These are phyloP conservation scores for Agrochola macilenta DNA, from an alignment of 2,888 invertebrate genomes.

Conservation along the genomic window DNA sequence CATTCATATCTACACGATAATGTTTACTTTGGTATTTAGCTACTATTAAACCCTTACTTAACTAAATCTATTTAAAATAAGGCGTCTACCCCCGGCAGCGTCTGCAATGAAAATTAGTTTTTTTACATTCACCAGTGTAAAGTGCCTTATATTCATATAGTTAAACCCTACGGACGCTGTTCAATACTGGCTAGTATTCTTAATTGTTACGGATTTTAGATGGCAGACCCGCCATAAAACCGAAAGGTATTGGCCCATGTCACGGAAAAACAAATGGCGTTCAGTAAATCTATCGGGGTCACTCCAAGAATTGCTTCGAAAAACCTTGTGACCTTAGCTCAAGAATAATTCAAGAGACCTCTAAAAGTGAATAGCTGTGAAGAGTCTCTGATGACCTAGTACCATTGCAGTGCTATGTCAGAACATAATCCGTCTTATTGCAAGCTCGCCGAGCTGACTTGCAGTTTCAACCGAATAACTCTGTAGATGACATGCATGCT, in stretches of 20 bases:
- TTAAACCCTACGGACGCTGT: neutral
- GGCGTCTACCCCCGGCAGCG: neutral
- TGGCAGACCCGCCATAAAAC: conserved; percentile 20
- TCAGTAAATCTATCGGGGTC: conserved; percentile 35
- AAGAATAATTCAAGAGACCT: conserved; percentile 37
- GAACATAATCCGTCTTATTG: conserved; percentile 55
- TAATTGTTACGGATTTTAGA: conserved; percentile 30
- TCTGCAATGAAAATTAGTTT: no score
- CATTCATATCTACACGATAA: neutral
- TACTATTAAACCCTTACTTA: neutral
- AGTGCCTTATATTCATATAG: neutral
- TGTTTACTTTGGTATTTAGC: conserved; percentile 3
- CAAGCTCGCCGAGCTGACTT: conserved; percentile 50
- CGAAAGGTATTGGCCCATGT: conserved; percentile 10
- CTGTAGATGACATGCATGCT: conserved; percentile 46
- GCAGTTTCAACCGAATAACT: conserved; percentile 51
- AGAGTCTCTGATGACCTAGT: conserved; percentile 45
- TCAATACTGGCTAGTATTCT: conserved; percentile 3
- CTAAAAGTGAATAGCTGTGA: conserved; percentile 30
- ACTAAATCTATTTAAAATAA: neutral
- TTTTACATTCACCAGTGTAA: neutral
- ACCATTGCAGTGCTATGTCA: conserved; percentile 36
- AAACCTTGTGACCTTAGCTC: conserved; percentile 34
- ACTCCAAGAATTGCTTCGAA: conserved; percentile 27
- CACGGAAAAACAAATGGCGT: conserved; percentile 24